These are phyloP conservation scores for Cyrtonyx montezumae DNA, from an alignment of 2,113 vertebrate species.

Conservation along the genomic window DNA sequence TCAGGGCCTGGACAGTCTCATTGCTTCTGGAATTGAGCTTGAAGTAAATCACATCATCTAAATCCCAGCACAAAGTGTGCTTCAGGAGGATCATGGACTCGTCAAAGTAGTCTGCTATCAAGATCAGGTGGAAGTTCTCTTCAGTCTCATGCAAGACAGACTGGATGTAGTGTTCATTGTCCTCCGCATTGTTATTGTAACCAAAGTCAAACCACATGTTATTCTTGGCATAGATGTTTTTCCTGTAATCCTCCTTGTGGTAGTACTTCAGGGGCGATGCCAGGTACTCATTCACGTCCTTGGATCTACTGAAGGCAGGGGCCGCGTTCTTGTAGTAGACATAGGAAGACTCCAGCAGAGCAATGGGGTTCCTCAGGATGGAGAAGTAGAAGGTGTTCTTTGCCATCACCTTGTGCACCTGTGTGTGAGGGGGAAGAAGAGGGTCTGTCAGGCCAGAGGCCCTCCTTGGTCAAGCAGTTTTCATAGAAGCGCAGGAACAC, in stretches of 20 bases:
- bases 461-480: not conserved
- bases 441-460: not conserved
- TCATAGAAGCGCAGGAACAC: no score
- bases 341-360: conserved; percentile 88
- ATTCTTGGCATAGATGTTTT: conserved; percentile 80
- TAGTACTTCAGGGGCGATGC: conserved; percentile 66
- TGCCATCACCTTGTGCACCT: conserved; percentile 90
- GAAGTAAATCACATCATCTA: conserved; percentile 88
- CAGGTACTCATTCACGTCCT: conserved; percentile 79
- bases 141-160: conserved; percentile 72
- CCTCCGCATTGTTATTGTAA: conserved; percentile 70
- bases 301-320: conserved; percentile 76
- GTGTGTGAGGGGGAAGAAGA: not conserved
- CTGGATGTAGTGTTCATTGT: not conserved
- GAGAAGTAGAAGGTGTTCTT: conserved; percentile 86
- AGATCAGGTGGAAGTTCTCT: conserved; percentile 81
- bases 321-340: conserved; percentile 76
- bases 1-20: conserved; percentile 57
- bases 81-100: conserved; percentile 90
- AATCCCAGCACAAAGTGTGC: conserved; percentile 82
- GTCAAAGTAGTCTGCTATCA: conserved; percentile 89
- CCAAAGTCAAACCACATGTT: conserved; percentile 90
- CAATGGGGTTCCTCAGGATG: conserved; percentile 85
- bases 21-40: conserved; percentile 83
- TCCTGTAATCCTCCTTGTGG: not conserved